Evolutionary conservation across 2,113 vertebrate genomes (phyloP).

Genomic region (Hucho hucho): DNA sequence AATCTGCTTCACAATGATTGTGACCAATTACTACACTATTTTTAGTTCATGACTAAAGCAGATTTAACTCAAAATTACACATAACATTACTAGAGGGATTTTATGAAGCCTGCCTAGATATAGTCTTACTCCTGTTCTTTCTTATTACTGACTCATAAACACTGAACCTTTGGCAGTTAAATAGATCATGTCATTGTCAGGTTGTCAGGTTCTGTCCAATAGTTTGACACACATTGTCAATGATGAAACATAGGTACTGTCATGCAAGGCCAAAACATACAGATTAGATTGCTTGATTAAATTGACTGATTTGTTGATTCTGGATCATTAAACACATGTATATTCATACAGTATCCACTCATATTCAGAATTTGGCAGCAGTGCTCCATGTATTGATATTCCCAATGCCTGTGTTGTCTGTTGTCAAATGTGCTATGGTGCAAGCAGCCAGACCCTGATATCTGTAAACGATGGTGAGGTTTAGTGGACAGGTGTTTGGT

Average conservation of each 20-base stretch:
- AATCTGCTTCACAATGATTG: constrained; percentile 24
- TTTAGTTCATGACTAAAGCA: constrained; percentile 15
- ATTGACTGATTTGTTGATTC: too few species aligned
- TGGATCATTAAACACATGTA: too few species aligned
- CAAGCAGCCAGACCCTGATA: not conserved
- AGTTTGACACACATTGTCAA: not conserved
- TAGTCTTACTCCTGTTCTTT: not conserved
- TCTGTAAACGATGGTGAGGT: not conserved
- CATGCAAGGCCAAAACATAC: too few species aligned
- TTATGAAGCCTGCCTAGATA: not conserved
- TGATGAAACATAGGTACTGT: not conserved
- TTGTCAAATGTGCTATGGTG: not conserved
- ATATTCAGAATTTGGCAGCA: too few species aligned
- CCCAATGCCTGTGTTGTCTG: not conserved
- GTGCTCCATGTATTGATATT: not conserved
- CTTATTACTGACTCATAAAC: not conserved
- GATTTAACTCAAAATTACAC: constrained; percentile 5
- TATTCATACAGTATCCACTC: too few species aligned
- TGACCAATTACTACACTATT: constrained; percentile 25
- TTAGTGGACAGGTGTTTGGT: not conserved
- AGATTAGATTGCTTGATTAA: too few species aligned
- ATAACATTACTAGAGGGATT: constrained; percentile 1
- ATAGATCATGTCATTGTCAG: not conserved
- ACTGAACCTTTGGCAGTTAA: not conserved
- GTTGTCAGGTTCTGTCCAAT: not conserved